Conservation (phyloP, 1,140 invertebrate species). For the Eurytemora carolleeae region DNA sequence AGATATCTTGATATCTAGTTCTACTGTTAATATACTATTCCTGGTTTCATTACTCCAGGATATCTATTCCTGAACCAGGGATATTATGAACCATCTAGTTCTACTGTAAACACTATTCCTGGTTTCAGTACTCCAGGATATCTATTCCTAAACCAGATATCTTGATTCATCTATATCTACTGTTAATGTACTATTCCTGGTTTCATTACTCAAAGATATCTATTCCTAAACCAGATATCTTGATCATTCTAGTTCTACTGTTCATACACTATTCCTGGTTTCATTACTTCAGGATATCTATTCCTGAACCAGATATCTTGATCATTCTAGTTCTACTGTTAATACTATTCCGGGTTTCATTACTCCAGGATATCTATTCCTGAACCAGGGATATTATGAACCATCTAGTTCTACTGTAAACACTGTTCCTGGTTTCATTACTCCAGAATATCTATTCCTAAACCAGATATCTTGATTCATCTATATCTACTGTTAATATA, state of each 20-base stretch:
- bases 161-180: slow-evolving; percentile 8
- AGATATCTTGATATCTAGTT: too few species aligned
- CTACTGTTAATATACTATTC: too few species aligned
- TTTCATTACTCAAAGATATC: too few species aligned
- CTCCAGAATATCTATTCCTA: neutral
- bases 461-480: slow-evolving; percentile 4
- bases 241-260: too few species aligned
- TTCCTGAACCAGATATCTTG: slow-evolving; percentile 43
- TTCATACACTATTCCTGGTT: too few species aligned
- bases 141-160: neutral
- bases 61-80: slow-evolving; percentile 42
- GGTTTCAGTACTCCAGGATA: neutral
- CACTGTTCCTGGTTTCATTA: too few species aligned
- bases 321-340: slow-evolving; percentile 75
- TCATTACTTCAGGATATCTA: too few species aligned
- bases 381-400: slow-evolving; percentile 28
- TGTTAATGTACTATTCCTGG: too few species aligned
- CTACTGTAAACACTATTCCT: too few species aligned
- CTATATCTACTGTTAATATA: slow-evolving; percentile 8
- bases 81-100: slow-evolving; percentile 8
- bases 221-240: too few species aligned
- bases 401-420: slow-evolving; percentile 4
- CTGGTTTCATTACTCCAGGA: slow-evolving; percentile 48
- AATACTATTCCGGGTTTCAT: slow-evolving; percentile 80
- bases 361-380: slow-evolving; percentile 41